A percentile compares a stretch with the other conserved stretches of the same genome.
phyloP scores from a whole-genome alignment of 2,888 invertebrate genomes.

The Calameuta pallipes region DNA sequence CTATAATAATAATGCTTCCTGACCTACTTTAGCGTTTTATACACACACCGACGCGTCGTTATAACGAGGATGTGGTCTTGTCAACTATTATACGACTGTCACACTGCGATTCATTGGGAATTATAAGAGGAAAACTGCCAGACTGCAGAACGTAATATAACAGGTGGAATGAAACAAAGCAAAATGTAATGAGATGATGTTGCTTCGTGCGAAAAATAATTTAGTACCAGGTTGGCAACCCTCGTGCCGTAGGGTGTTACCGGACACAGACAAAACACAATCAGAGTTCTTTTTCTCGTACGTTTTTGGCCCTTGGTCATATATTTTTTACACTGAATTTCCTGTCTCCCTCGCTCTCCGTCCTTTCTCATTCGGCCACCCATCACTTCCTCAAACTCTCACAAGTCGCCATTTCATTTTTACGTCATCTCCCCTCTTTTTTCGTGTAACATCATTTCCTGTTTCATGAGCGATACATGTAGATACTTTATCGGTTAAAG shows the following conservation, averaged over 20 bases:
- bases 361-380: neutral
- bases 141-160: neutral
- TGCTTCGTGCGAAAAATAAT: neutral
- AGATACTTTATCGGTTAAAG: slow-evolving; percentile 15
- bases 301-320: neutral
- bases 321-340: slow-evolving; percentile 5
- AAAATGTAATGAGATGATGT: neutral
- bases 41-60: neutral
- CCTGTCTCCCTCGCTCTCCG: slow-evolving; percentile 6
- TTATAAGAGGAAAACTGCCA: neutral
- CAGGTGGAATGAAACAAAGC: neutral
- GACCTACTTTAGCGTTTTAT: neutral
- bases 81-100: neutral
- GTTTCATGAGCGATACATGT: slow-evolving; percentile 8
- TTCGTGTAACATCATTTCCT: slow-evolving; percentile 11
- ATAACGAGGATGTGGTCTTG: neutral
- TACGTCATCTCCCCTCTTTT: neutral
- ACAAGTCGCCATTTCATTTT: neutral
- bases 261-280: slow-evolving; percentile 7
- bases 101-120: neutral
- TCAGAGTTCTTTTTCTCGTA: slow-evolving; percentile 8
- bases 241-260: neutral
- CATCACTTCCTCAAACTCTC: neutral
- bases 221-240: neutral
- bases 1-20: neutral